Percentiles rank a stretch among this genome's conserved stretches.
Evolutionary conservation across 2,797 vertebrate genomes (phyloP).

Genomic region (Paratrypauchen microcephalus): DNA sequence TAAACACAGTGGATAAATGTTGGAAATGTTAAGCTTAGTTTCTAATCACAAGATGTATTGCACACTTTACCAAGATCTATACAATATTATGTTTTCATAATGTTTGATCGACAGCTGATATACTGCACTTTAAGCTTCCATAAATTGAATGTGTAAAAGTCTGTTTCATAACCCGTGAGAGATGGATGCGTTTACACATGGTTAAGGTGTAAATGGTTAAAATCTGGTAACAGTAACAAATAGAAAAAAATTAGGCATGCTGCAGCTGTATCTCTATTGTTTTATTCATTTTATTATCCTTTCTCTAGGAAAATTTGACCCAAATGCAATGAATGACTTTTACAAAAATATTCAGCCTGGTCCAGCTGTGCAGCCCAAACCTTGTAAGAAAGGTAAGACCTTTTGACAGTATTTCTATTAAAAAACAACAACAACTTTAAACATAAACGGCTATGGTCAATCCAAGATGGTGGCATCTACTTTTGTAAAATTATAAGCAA

Average conservation of each 20-base stretch:
- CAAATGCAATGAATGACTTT: slow-evolving; percentile 93
- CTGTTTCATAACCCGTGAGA: no score
- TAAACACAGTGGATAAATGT: no score
- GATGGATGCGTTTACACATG: not conserved
- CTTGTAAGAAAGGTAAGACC: slow-evolving; percentile 86
- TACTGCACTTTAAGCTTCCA: no score
- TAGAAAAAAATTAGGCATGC: not conserved
- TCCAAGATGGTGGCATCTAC: not conserved
- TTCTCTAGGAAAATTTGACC: slow-evolving; percentile 91
- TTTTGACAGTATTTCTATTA: not conserved
- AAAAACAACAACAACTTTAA: not conserved
- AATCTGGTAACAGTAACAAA: not conserved
- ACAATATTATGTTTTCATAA: no score
- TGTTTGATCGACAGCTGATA: no score
- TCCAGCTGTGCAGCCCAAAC: slow-evolving; percentile 90
- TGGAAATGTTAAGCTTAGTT: no score
- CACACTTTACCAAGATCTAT: no score
- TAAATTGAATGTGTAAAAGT: no score
- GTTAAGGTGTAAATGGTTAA: not conserved
- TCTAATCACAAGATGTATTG: no score
- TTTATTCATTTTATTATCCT: slow-evolving; percentile 39
- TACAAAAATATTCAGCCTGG: slow-evolving; percentile 96
- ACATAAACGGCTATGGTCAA: not conserved
- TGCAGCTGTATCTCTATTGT: not conserved
- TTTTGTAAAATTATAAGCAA: not conserved